Evolutionary conservation across 2,113 vertebrate species (phyloP).

Genomic region (Tylochromis polylepis): DNA sequence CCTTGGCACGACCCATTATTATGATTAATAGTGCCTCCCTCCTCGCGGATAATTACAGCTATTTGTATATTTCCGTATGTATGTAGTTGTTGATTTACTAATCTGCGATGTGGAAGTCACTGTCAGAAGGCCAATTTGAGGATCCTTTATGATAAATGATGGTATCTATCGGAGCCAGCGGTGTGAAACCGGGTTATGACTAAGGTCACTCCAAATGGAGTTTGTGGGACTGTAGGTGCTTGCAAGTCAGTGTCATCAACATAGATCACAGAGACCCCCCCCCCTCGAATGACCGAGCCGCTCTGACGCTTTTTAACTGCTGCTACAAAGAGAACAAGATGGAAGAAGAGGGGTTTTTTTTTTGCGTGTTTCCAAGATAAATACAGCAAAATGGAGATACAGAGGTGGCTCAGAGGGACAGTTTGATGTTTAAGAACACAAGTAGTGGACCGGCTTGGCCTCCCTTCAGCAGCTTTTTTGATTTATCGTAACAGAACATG

Average conservation of each 20-base stretch:
- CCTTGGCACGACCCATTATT: slow-evolving; percentile 8
- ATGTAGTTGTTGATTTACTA: slow-evolving; percentile 47
- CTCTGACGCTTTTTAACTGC: slow-evolving; percentile 16
- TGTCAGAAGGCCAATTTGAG: slow-evolving; percentile 39
- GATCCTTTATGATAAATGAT: slow-evolving; percentile 32
- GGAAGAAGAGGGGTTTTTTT: neutral
- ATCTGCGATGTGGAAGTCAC: slow-evolving; percentile 28
- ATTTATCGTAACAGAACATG: slow-evolving; percentile 39
- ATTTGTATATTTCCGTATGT: slow-evolving; percentile 38
- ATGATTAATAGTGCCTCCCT: slow-evolving; percentile 26
- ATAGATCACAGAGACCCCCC: slow-evolving; percentile 32
- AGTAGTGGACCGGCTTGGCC: neutral
- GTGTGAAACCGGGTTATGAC: slow-evolving; percentile 48
- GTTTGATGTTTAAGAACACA: slow-evolving; percentile 1
- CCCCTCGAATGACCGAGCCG: slow-evolving; percentile 16
- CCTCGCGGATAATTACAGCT: slow-evolving; percentile 27
- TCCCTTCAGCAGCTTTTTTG: slow-evolving; percentile 10
- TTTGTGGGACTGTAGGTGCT: slow-evolving; percentile 40
- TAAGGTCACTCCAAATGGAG: slow-evolving; percentile 59
- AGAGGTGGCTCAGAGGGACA: neutral
- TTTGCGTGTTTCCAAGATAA: neutral
- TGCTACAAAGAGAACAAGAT: neutral
- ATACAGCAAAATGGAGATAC: neutral
- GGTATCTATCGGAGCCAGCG: slow-evolving; percentile 33
- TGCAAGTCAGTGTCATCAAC: slow-evolving; percentile 47